Evolutionary conservation across 2,797 vertebrate genomes (phyloP), one percentile per base, ranked within the genome.

Genomic region (Lutjanus campechanus): DNA sequence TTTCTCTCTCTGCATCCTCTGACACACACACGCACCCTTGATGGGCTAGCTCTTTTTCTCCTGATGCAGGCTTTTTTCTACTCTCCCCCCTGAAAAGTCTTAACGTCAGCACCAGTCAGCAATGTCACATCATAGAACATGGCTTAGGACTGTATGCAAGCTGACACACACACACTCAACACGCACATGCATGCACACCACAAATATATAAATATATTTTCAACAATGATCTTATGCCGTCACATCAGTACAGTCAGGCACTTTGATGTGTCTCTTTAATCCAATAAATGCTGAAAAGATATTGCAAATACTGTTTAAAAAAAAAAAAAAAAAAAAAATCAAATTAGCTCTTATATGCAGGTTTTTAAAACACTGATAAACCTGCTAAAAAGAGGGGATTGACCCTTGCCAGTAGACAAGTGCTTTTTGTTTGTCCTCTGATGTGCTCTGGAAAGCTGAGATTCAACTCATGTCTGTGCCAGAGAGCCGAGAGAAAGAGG

Each of bases 81-180:
- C 86, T 73, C 85, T 80, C 87, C 73, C 29, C 61, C 82, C 81
- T 85, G 86, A 91, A 94, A 94, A 93, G 85, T 92, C 89, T 91
- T 89, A 90, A 91, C 88, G 92, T 95, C 94, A 95, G 94, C 94
- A 95, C 86, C 84, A 93, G 92, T 95, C 93, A 95, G 93, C 94
- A 95, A 93, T 93, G 93, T 94, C 93, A 94, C 91, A 95, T 94
- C 90, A 94, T 85, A 89, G 88, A 90, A 93, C 93, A 93, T 90
- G 88, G 92, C 91, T 92, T 87, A 91, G 85, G 85, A 91, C 76
- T 81, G 69, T 88, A 94, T 88, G 86, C 90, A 55, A 85, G 68
- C 83, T 88, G 93, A 94, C 93, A 85, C 83, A 54, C 77, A 36
- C 58, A 51, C 75, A 47, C 75, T 36, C 29, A 36, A 51, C 65